phyloP scores from a whole-genome alignment of 2,888 invertebrate species.

The Drosophila siamana region DNA sequence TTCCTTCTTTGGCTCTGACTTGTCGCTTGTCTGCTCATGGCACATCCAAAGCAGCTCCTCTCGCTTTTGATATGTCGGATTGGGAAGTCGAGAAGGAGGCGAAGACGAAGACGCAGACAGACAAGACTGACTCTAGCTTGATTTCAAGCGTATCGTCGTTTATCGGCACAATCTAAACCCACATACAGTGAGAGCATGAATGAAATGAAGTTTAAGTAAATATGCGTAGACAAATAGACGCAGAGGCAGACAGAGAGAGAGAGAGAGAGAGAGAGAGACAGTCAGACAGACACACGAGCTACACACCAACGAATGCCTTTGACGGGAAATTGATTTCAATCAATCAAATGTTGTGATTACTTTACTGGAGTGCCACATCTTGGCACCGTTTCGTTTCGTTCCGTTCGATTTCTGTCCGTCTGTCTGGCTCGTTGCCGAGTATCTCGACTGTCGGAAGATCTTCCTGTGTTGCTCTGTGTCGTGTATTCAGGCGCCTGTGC shows the following conservation, averaged over 20 bases:
- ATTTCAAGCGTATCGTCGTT: constrained; percentile 69
- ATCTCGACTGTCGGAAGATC: constrained; percentile 22
- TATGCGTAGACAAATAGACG: constrained; percentile 64
- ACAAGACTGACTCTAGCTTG: constrained; percentile 47
- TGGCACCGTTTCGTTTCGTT: constrained; percentile 42
- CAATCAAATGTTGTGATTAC: constrained; percentile 84
- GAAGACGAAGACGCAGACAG: constrained; percentile 1
- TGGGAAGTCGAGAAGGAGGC: constrained; percentile 7
- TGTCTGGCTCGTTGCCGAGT: not conserved
- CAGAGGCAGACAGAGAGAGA: constrained; percentile 16
- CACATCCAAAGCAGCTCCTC: constrained; percentile 11
- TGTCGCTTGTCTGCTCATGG: not conserved
- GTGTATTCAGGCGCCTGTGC: constrained; percentile 1
- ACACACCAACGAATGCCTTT: constrained; percentile 63
- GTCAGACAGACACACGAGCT: not conserved
- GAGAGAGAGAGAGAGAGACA: constrained; percentile 20
- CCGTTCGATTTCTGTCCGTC: not conserved
- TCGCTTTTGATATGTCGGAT: constrained; percentile 11
- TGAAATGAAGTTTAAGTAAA: constrained; percentile 68
- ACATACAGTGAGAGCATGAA: constrained; percentile 24
- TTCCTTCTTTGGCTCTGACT: too few species aligned
- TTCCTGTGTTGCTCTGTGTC: constrained; percentile 3
- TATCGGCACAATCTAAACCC: constrained; percentile 53
- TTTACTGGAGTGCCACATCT: constrained; percentile 69
- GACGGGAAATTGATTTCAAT: constrained; percentile 84